A percentile compares a stretch with the other conserved stretches of the same genome.
Evolutionary conservation across 2,888 invertebrate genomes (phyloP).

Genomic region (Scaeva pyrastri): DNA sequence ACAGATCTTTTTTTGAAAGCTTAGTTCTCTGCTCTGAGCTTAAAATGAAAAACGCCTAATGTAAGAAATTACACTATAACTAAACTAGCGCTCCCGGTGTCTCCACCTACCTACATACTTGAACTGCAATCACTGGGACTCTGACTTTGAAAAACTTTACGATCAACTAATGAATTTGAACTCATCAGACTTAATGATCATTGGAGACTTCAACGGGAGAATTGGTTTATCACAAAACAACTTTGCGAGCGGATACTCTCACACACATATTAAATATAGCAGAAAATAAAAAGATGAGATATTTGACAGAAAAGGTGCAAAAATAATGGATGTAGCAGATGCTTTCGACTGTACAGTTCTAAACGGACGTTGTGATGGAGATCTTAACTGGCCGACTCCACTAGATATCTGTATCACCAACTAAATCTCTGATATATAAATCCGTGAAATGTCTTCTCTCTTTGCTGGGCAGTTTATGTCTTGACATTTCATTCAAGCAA

Average conservation of each 20-base stretch:
- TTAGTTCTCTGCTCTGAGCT: too few relatives aligned
- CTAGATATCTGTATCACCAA: too few relatives aligned
- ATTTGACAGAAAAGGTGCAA: not conserved
- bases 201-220: constrained; percentile 22
- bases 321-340: not conserved
- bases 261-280: not conserved
- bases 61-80: too few relatives aligned
- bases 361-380: not conserved
- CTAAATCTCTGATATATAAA: too few relatives aligned
- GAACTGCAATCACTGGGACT: constrained; percentile 29
- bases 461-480: too few relatives aligned
- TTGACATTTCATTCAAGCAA: too few relatives aligned
- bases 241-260: not conserved
- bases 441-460: too few relatives aligned
- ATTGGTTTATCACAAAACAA: constrained; percentile 25
- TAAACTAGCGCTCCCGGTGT: too few relatives aligned
- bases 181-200: constrained; percentile 3
- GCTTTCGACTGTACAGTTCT: not conserved
- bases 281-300: not conserved
- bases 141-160: constrained; percentile 2
- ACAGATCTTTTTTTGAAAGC: too few relatives aligned
- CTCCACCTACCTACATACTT: constrained; percentile 25
- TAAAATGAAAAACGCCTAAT: too few relatives aligned
- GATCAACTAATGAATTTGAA: constrained; percentile 7
- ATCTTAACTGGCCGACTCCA: constrained; percentile 3